Conservation (phyloP, 2,797 vertebrate species). For the Anisognathus igniventris region DNA sequence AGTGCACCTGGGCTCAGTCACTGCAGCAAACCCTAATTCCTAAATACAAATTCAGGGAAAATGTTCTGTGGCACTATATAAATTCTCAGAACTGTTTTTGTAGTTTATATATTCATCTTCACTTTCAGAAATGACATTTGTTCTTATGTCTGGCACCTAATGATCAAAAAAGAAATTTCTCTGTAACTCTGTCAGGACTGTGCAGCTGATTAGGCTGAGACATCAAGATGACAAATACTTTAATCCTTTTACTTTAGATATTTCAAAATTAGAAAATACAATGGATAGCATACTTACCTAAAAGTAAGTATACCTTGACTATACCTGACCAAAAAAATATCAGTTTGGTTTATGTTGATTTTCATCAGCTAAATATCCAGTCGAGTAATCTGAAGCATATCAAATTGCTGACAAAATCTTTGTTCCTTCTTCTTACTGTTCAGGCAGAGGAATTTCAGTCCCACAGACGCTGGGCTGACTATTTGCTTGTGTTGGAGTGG, state of each 20-base stretch:
- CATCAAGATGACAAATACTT: neutral
- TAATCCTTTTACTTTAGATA: neutral
- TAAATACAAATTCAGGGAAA: neutral
- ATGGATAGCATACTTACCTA: neutral
- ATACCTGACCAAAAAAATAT: neutral
- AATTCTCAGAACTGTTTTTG: constrained; percentile 12
- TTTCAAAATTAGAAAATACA: neutral
- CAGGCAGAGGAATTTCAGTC: neutral
- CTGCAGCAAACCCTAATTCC: neutral
- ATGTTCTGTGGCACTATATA: neutral
- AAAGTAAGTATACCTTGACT: neutral
- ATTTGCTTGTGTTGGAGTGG: fast-evolving
- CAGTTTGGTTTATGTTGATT: neutral
- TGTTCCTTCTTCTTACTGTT: neutral
- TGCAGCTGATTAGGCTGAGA: neutral
- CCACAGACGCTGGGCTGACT: neutral
- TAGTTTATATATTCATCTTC: neutral
- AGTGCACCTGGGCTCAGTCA: constrained; percentile 12
- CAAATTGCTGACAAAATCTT: neutral
- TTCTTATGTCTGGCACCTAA: neutral
- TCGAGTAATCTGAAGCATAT: neutral
- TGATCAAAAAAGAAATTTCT: neutral
- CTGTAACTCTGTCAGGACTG: neutral
- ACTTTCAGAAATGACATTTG: neutral
- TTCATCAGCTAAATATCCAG: neutral